Conservation (phyloP, 2,113 vertebrate genomes). For the Phoenicopterus ruber region DNA sequence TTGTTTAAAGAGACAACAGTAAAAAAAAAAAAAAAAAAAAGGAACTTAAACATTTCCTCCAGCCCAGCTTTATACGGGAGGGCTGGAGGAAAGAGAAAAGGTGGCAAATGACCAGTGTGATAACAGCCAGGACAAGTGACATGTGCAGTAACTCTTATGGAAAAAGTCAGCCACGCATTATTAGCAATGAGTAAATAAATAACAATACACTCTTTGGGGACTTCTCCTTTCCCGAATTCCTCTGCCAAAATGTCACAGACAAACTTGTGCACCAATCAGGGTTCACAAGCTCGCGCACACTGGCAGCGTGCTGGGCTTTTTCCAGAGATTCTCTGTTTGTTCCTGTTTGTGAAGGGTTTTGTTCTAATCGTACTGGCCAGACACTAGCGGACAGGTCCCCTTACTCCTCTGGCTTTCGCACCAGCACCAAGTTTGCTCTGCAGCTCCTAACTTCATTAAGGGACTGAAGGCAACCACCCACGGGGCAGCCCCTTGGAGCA, state of each 20-base stretch:
- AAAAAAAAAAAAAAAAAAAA: background rate
- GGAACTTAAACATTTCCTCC: background rate
- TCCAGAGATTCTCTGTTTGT: background rate
- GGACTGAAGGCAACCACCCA: background rate
- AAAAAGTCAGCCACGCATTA: background rate
- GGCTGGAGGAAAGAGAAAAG: background rate
- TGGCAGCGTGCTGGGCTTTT: background rate
- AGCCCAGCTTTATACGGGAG: background rate
- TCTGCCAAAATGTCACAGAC: background rate
- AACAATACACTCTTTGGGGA: background rate
- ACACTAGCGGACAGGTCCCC: background rate
- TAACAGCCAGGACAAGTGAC: background rate
- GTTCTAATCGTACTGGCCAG: background rate
- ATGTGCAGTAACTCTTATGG: background rate
- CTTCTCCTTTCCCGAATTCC: background rate
- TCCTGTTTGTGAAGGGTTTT: background rate
- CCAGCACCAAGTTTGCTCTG: background rate
- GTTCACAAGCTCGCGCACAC: background rate
- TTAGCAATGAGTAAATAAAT: background rate
- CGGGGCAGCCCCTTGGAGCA: slow-evolving; percentile 13
- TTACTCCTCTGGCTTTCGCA: background rate
- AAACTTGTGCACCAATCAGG: background rate
- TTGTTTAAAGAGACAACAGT: slow-evolving; percentile 30
- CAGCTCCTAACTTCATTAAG: slow-evolving; percentile 29
- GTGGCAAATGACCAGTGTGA: background rate